Percentiles rank a stretch among this genome's conserved stretches.
Evolutionary conservation across 2,888 invertebrate genomes (phyloP).

Genomic region (Volucella zonaria): DNA sequence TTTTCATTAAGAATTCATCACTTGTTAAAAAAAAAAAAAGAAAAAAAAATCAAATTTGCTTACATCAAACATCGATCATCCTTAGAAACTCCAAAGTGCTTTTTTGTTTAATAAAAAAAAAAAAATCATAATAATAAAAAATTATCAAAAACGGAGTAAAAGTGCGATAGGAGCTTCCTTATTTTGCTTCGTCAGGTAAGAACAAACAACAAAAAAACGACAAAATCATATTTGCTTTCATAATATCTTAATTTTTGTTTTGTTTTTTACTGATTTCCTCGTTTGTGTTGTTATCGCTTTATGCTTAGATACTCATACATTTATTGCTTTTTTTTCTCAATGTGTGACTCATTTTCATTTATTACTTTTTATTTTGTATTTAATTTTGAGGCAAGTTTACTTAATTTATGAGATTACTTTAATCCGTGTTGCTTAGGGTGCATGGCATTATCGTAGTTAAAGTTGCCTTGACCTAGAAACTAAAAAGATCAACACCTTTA

Average conservation of each 20-base stretch:
- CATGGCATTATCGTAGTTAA: neutral
- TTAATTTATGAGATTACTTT: neutral
- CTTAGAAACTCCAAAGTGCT: slow-evolving; percentile 55
- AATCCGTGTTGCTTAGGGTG: neutral
- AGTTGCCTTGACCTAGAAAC: neutral
- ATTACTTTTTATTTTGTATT: neutral
- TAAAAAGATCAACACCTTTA: too few relatives aligned
- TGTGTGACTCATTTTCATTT: slow-evolving; percentile 58
- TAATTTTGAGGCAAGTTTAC: neutral
- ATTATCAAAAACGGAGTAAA: slow-evolving; percentile 45
- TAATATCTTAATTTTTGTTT: slow-evolving; percentile 18
- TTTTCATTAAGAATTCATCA: slow-evolving; percentile 66
- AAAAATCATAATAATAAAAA: slow-evolving; percentile 18
- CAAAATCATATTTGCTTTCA: slow-evolving; percentile 52
- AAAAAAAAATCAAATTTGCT: slow-evolving; percentile 47
- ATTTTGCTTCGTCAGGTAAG: slow-evolving; percentile 68
- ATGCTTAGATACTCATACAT: slow-evolving; percentile 54
- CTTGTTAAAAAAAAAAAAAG: slow-evolving; percentile 58
- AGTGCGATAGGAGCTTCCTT: slow-evolving; percentile 67
- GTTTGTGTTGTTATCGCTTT: slow-evolving; percentile 58
- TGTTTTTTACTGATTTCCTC: slow-evolving; percentile 2
- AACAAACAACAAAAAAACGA: slow-evolving; percentile 25
- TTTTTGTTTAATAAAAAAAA: slow-evolving; percentile 31
- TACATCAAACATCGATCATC: slow-evolving; percentile 60
- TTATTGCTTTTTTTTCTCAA: slow-evolving; percentile 52